These are phyloP conservation scores for Apocheima hispidaria DNA, from an alignment of 2,888 invertebrate genomes.

Conservation along the genomic window DNA sequence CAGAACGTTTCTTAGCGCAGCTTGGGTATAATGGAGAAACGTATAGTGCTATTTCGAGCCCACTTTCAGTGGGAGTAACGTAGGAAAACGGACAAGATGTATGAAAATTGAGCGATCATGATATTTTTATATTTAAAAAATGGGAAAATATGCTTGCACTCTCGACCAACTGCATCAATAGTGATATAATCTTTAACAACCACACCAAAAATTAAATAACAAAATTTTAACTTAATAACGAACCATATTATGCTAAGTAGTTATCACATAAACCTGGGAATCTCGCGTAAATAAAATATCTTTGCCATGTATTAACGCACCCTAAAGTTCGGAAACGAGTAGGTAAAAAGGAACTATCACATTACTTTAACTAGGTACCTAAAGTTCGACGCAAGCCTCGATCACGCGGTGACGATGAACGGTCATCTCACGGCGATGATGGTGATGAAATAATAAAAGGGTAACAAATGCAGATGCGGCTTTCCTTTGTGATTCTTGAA, in stretches of 20 bases:
- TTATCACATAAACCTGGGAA: constrained; percentile 21
- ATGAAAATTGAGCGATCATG: background rate
- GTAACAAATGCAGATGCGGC: too few species aligned
- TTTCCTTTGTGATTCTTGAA: background rate
- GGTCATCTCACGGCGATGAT: too few species aligned
- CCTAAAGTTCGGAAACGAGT: background rate
- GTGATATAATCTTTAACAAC: constrained; percentile 7
- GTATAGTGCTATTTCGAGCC: background rate
- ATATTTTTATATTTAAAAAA: background rate
- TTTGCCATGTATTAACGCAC: too few species aligned
- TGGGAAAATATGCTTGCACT: background rate
- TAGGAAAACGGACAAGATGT: background rate
- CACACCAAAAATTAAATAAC: background rate
- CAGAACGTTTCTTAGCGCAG: too few species aligned
- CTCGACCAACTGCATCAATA: background rate
- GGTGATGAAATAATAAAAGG: too few species aligned
- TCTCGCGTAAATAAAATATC: background rate
- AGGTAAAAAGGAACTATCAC: background rate
- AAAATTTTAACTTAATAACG: constrained; percentile 7
- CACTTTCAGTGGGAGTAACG: background rate
- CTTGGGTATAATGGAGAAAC: background rate
- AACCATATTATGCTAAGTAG: constrained; percentile 11
- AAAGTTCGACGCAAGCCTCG: too few species aligned
- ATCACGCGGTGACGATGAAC: too few species aligned
- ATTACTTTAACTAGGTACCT: too few species aligned